Conservation (phyloP, 2,113 vertebrate genomes). For the Nothoprocta pentlandii region DNA sequence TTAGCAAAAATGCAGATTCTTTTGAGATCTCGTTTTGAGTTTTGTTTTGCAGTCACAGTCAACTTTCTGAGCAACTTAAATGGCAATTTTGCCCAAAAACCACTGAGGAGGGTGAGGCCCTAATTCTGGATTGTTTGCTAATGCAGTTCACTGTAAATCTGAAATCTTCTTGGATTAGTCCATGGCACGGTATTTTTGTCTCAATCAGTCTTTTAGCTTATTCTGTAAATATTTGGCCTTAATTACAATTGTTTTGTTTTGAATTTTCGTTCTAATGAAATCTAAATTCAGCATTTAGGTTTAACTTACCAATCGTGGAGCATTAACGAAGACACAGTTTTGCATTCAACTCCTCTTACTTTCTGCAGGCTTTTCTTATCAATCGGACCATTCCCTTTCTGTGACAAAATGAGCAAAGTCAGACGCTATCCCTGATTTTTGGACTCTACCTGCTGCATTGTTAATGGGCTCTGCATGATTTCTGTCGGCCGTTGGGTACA, state of each 20-base stretch:
- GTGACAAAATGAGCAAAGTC: neutral
- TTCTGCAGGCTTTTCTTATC: neutral
- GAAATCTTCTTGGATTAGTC: neutral
- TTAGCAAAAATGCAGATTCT: neutral
- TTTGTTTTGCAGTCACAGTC: neutral
- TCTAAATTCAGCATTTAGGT: neutral
- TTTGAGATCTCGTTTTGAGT: neutral
- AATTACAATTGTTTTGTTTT: slow-evolving; percentile 2
- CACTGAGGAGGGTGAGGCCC: neutral
- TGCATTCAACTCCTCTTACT: neutral
- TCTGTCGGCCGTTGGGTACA: neutral
- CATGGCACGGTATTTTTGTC: neutral
- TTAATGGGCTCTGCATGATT: neutral
- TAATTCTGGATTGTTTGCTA: neutral
- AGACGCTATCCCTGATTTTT: neutral
- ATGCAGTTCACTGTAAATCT: neutral
- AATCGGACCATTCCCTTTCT: neutral
- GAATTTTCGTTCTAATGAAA: neutral
- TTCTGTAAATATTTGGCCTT: neutral
- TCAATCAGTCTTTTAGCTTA: slow-evolving; percentile 4
- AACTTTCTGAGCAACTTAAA: neutral
- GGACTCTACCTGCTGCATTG: neutral
- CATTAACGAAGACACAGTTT: neutral
- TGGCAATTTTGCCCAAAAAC: neutral
- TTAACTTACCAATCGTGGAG: neutral